Conservation (phyloP, 2,113 vertebrate species). For the Colinus virginianus region DNA sequence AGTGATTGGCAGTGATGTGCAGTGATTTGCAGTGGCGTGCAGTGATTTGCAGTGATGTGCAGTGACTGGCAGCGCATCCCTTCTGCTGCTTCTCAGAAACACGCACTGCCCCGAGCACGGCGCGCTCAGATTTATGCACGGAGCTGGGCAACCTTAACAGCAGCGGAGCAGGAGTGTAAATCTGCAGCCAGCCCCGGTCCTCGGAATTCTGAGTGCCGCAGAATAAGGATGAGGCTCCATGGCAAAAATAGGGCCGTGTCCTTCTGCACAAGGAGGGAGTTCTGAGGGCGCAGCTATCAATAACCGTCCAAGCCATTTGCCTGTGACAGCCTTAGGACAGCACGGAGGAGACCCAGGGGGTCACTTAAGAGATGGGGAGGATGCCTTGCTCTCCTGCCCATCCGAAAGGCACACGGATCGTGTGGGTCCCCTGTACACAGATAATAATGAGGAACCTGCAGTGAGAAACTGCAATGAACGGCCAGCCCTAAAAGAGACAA, state of each 20-base stretch:
- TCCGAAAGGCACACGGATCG: fast-evolving
- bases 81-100: not conserved
- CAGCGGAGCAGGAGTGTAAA: not conserved
- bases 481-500: slow-evolving; percentile 23
- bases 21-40: no score
- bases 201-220: not conserved
- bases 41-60: not conserved
- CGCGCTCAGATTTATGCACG: slow-evolving; percentile 4
- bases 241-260: not conserved
- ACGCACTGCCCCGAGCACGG: not conserved
- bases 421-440: not conserved
- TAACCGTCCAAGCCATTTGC: not conserved
- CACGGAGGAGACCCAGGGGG: fast-evolving
- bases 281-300: not conserved
- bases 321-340: not conserved
- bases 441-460: not conserved
- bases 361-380: not conserved
- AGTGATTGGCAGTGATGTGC: not conserved
- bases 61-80: not conserved
- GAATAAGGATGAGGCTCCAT: slow-evolving; percentile 38
- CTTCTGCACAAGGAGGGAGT: not conserved
- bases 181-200: not conserved
- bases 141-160: not conserved
- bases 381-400: fast-evolving
- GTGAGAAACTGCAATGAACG: slow-evolving; percentile 50